Base-by-base conservation (phyloP, 2,113 vertebrate species). In the Xiphophorus maculatus region DNA sequence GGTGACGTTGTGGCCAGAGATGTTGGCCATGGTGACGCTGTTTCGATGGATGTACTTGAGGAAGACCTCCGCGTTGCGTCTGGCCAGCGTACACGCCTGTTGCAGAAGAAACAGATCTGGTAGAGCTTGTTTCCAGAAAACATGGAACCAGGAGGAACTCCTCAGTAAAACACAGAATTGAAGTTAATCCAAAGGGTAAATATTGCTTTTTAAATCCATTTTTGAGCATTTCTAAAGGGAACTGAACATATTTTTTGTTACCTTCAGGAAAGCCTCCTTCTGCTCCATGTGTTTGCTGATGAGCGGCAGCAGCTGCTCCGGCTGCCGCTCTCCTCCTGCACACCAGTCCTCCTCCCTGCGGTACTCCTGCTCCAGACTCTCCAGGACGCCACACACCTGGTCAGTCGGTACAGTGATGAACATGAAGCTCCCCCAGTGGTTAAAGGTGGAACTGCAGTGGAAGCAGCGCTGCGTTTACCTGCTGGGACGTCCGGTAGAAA, bases 1-100 rank as follows among this genome's bases (percentile, higher is more conserved):
- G 81, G 96, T 97, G 91, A 98, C 94, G 0, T 96, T 98, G 93
- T 99, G 99, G 70, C 98, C 95, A 54, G 98, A 98, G 94, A 99
- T 99, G 92, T 87, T 93, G 0, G 93, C 97, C 97, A 98, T 98
- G 94, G 97, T 98, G 89, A 97, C 97, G 0, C 98, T 98, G 94
- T 99, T 99, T 77, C 98, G 94, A 89, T 99, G 98, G 92, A 99
- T 99, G 93, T 99, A 99, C 92, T 99, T 99, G 74, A 99, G 96
- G 86, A 99, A 99, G 17, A 99, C 98, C 76, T 99, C 97, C 0
- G 98, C 98, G 0, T 99, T 99, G 44, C 98, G 92, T 75, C 98
- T 92, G 1, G 98, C 98, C 84, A 99, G 90, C 0, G 98, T 99
- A 33, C 98, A 99, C 4, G 98, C 98, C 98, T 99, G 88, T 58